Conservation (phyloP, 2,797 vertebrate species). For the Myotis vivesi region DNA sequence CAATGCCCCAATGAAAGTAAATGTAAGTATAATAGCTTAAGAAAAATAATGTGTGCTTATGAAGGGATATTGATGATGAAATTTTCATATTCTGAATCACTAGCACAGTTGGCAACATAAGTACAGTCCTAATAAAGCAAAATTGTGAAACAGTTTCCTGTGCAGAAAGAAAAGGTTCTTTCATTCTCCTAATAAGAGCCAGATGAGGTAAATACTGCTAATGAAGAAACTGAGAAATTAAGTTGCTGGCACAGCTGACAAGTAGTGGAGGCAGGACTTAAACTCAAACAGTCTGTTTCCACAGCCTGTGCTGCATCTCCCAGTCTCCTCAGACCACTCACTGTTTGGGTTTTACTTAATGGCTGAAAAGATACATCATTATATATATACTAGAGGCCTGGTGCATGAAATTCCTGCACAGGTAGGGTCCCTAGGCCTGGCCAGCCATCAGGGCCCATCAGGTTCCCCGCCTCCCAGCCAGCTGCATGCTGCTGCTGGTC, state of each 20-base stretch:
- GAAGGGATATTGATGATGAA: not conserved
- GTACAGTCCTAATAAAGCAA: not conserved
- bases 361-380: too few species aligned
- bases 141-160: not conserved
- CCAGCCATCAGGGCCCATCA: too few species aligned
- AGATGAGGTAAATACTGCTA: not conserved
- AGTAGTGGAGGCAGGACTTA: not conserved
- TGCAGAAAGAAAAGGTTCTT: not conserved
- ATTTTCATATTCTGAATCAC: not conserved
- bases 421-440: too few species aligned
- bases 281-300: not conserved
- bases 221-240: not conserved
- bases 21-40: not conserved
- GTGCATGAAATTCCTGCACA: too few species aligned
- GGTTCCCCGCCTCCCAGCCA: too few species aligned
- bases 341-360: too few species aligned
- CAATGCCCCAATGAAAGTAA: not conserved
- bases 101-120: not conserved
- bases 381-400: too few species aligned
- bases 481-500: too few species aligned
- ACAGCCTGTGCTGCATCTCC: not conserved
- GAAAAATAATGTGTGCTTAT: not conserved
- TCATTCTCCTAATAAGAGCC: not conserved
- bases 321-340: not conserved
- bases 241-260: not conserved